Conservation (phyloP, 2,113 vertebrate genomes). For the Oplegnathus fasciatus region DNA sequence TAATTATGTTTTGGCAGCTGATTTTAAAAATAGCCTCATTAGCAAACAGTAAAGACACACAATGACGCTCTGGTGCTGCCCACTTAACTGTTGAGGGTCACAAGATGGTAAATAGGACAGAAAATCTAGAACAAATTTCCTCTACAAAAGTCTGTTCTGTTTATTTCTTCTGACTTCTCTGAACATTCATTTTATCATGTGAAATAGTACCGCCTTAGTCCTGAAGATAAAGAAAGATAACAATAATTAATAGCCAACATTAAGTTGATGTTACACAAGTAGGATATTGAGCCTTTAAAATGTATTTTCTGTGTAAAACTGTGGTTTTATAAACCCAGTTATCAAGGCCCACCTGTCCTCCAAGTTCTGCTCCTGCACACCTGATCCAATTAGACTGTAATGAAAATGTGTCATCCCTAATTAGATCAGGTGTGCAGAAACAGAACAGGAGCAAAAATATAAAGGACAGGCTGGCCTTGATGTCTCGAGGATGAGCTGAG, state of each 20-base stretch:
- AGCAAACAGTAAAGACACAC: not conserved
- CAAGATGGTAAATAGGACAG: too few species aligned
- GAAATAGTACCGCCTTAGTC: not conserved
- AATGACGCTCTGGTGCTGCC: not conserved
- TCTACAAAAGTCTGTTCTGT: too few species aligned
- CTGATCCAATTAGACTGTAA: constrained; percentile 12
- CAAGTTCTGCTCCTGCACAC: constrained; percentile 24
- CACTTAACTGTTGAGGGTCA: not conserved
- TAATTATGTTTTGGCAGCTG: not conserved
- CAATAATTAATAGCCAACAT: not conserved
- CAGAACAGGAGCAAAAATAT: constrained; percentile 2
- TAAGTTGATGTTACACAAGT: too few species aligned
- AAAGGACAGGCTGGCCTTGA: not conserved
- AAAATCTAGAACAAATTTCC: too few species aligned
- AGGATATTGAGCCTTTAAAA: not conserved
- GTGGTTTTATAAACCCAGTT: not conserved
- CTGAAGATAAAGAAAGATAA: not conserved
- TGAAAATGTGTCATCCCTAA: constrained; percentile 14
- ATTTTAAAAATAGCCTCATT: not conserved
- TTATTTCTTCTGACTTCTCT: too few species aligned
- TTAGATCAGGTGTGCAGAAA: constrained; percentile 28
- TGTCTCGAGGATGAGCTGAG: not conserved
- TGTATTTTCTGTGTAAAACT: not conserved
- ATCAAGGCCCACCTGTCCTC: not conserved
- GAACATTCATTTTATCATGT: too few species aligned